Percentiles rank a stretch among this genome's conserved stretches.
phyloP scores from a whole-genome alignment of 2,888 invertebrate species.

The Aphrophora alni region DNA sequence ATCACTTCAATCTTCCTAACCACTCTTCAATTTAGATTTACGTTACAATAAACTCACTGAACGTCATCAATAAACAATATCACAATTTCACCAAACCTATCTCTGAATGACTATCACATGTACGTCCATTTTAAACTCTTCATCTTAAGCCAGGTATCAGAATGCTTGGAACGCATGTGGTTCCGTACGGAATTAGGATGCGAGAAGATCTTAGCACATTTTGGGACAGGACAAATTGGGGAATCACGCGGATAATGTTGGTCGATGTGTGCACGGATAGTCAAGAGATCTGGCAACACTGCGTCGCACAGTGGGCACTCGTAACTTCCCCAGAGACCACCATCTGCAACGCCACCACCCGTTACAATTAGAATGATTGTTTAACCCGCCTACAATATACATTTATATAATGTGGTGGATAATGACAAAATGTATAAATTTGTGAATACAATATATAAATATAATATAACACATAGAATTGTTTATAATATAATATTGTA shows the following conservation, averaged over 20 bases:
- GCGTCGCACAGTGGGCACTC: slow-evolving; percentile 77
- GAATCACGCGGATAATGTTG: slow-evolving; percentile 86
- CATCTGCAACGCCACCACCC: slow-evolving; percentile 60
- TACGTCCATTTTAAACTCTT: slow-evolving; percentile 78
- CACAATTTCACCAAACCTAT: slow-evolving; percentile 3
- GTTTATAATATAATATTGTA: no score
- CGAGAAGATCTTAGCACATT: slow-evolving; percentile 76
- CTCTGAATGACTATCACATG: slow-evolving; percentile 52
- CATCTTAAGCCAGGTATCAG: slow-evolving; percentile 82
- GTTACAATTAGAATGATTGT: slow-evolving; percentile 36
- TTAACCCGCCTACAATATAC: neutral
- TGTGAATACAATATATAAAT: no score
- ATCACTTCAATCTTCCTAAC: no score
- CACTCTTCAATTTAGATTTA: neutral
- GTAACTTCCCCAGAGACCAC: slow-evolving; percentile 60
- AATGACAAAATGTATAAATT: no score
- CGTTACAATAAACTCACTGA: slow-evolving; percentile 9
- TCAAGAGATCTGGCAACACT: slow-evolving; percentile 69
- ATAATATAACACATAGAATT: no score
- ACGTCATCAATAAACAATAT: neutral
- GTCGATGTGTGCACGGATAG: slow-evolving; percentile 76
- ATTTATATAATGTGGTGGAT: neutral
- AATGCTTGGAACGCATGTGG: slow-evolving; percentile 86
- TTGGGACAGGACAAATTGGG: slow-evolving; percentile 78
- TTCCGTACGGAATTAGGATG: slow-evolving; percentile 88